Evolutionary conservation across 2,888 invertebrate genomes (phyloP), one percentile per base, ranked within the genome.

Genomic region (Noctua janthina): DNA sequence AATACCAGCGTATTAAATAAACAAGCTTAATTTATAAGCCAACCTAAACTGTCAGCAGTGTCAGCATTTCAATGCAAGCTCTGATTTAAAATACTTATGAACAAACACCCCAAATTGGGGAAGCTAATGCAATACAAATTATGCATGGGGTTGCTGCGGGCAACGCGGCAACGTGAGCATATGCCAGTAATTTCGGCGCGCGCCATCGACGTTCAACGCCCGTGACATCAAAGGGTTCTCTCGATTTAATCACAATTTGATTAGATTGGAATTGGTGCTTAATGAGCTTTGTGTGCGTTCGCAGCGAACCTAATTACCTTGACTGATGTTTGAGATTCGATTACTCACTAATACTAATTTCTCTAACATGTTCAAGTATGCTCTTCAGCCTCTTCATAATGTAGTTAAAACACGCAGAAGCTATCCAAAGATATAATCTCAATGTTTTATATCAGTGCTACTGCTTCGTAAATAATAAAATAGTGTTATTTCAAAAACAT

Each of bases 181-280:
- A 86, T 86, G 85, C 76, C 66, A 51, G 85, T 72, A 86, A 86
- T 87, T 86, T 68, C 67, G 74, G 71, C 71, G 87, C 79, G 76
- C 85, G 70, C 87, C 81, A 85, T 85, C 67, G 75, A 74, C 74
- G 68, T 68, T 74, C 85, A 81, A 62, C 85, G 81, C 75, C 67
- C 81, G 75, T 84, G 78, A 90, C 91, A 91, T 93, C 92, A 93
- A 93, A 93, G 92, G 92, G 88, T 88, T 88, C 89, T 89, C 89
- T 90, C 88, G 86, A 92, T 92, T 92, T 91, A 93, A 93, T 94
- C 92, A 93, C 90, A 89, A 91, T 91, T 92, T 92, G 91, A 94
- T 94, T 92, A 91, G 89, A 91, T 91, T 90, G 87, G 87, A 91
- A 91, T 91, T 90, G 90, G 90, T 92, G 91, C 92, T 90, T 93